Evolutionary conservation across 2,113 vertebrate species (phyloP).

Genomic region (Embiotoca jacksoni): DNA sequence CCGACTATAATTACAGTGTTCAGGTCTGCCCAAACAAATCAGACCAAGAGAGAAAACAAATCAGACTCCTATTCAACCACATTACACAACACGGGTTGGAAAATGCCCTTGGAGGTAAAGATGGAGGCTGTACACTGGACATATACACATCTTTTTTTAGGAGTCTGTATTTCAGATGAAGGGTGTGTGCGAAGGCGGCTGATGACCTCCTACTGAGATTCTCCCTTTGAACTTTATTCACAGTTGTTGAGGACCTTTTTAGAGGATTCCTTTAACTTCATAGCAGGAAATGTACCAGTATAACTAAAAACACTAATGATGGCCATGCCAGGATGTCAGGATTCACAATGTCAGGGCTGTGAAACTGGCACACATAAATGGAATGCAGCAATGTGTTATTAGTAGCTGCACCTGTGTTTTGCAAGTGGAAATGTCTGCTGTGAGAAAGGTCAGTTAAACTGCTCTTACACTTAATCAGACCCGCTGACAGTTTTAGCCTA

Average conservation of each 20-base stretch:
- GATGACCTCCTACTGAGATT: slow-evolving; percentile 4
- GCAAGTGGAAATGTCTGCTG: neutral
- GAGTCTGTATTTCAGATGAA: slow-evolving; percentile 44
- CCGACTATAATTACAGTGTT: neutral
- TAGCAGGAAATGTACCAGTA: slow-evolving; percentile 3
- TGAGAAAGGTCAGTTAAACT: slow-evolving; percentile 35
- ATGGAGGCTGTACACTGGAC: neutral
- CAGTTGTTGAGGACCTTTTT: slow-evolving; percentile 9
- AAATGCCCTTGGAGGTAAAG: neutral
- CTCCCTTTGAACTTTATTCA: slow-evolving; percentile 22
- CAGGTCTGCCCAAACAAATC: slow-evolving; percentile 1
- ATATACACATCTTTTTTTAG: neutral
- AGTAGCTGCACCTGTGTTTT: slow-evolving; percentile 49
- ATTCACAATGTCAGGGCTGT: neutral
- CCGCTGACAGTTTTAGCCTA: slow-evolving; percentile 13
- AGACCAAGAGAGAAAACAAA: neutral
- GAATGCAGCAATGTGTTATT: slow-evolving; percentile 34
- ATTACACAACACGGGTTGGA: neutral
- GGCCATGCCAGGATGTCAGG: slow-evolving; percentile 12
- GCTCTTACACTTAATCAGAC: slow-evolving; percentile 34
- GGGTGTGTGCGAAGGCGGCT: neutral
- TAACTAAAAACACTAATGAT: slow-evolving; percentile 33
- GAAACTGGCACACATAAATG: slow-evolving; percentile 17
- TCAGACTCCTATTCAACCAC: neutral
- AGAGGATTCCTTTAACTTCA: slow-evolving; percentile 22